Base-by-base conservation (phyloP, 53 echinoderm and acorn worm species). In the Holothuria scabra region DNA sequence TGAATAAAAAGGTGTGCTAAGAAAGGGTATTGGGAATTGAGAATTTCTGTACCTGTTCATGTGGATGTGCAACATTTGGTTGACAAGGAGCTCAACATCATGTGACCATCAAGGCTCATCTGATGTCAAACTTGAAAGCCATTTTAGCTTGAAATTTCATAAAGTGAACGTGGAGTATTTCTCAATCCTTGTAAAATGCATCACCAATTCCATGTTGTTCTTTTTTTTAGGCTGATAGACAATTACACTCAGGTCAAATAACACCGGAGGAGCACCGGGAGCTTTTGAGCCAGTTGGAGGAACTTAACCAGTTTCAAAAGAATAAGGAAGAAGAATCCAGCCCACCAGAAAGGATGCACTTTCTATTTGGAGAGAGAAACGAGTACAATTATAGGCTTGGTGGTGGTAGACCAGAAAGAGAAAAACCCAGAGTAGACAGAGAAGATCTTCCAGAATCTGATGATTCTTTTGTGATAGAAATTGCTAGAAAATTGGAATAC, bases 191-290 rank as follows among this genome's bases (percentile, higher is more conserved):
- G 35, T 4, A 6, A 35, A 35, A n/a, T n/a, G n/a, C n/a, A n/a
- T n/a, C n/a, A n/a, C n/a, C n/a, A n/a, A n/a, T n/a, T n/a, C n/a
- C n/a, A n/a, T n/a, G n/a, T n/a, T n/a, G n/a, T n/a, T 35, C 35
- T 4, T 4, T 60, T 85, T 16, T 29, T n/a, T 84, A 97, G 99
- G 94, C 94, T 25, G 94, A 93, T 32, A 92, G 92, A 59, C 94
- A 94, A 80, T 89, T 97, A n/a, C 86, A 92, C 81, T 90, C 94
- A 65, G 99, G 99, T 41, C 88, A 90, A 29, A 74, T 97, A 58
- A 90, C 84, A 30, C 99, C 90, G 64, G 89, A 91, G 24, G 90
- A 97, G 28, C 99, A 97, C 58, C 92, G 94, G 79, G 81, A 94
- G 16, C 99, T 97, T 52, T 83, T 97, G 1, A 66, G 88, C 8